Conservation (phyloP, 2,797 vertebrate species). For the Leptatherina wallacei region DNA sequence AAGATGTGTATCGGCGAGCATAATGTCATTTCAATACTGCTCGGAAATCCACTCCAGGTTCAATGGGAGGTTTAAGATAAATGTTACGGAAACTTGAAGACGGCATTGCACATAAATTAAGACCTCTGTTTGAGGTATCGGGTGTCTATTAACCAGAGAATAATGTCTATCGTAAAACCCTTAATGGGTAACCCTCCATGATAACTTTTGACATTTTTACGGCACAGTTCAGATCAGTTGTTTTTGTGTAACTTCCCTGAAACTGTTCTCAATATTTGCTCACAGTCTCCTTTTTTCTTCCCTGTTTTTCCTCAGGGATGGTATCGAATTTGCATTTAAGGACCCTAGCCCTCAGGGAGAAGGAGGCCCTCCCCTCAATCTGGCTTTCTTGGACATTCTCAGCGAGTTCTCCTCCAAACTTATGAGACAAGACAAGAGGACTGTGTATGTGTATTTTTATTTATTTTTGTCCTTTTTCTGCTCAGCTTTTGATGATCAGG, state of each 20-base stretch:
- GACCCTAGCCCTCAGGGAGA: slow-evolving; percentile 97
- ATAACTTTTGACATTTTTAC: not conserved
- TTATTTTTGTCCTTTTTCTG: not conserved
- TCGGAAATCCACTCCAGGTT: not conserved
- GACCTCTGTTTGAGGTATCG: not conserved
- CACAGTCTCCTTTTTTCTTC: slow-evolving; percentile 7
- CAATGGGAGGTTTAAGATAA: not conserved
- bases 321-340: slow-evolving; percentile 99
- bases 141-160: not conserved
- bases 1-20: not conserved
- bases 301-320: slow-evolving; percentile 84
- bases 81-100: not conserved
- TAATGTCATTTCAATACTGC: not conserved
- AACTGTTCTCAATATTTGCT: not conserved
- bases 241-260: not conserved
- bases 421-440: slow-evolving; percentile 99
- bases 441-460: slow-evolving; percentile 90
- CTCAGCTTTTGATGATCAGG: slow-evolving; percentile 3
- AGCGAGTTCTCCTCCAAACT: slow-evolving; percentile 99
- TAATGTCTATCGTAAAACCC: not conserved
- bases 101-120: not conserved
- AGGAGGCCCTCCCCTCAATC: slow-evolving; percentile 93
- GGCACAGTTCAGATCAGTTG: not conserved
- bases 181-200: not conserved
- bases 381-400: slow-evolving; percentile 98